Base-by-base conservation (phyloP, 2,888 invertebrate species). In the Parnassius smintheus region DNA sequence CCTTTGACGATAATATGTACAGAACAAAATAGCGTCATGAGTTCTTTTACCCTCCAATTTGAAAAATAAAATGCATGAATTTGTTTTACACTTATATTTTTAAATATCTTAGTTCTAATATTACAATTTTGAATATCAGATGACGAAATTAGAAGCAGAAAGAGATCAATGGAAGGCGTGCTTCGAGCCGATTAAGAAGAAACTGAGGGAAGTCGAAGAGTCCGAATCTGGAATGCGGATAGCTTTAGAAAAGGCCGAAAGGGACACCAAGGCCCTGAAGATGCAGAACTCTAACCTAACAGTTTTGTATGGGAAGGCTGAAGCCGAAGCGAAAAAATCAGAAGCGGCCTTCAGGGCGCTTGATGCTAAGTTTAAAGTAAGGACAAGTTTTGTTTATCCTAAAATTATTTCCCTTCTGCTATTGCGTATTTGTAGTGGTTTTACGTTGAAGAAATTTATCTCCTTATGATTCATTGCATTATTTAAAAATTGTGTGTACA, bases 171-270 rank as follows among this genome's bases (percentile, higher is more conserved):
- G 69, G 91, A 94, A 79, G 85, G 91, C 75, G 84, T 93, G 72
- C 70, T 88, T 81, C 72, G 93, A 76, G 75, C 93, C 75, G 73
- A 83, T 85, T 72, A 93, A 77, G 84, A 91, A 73, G 74, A 93
- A 93, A 70, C 87, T 94, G 41, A 84, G 85, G 50, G 93, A 94
- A 72, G 74, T 94, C 42, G 93, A 94, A 75, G 94, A 94, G 61
- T 84, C 92, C 0, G 94, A 94, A 68, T 86, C 91, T 0, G 88
- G 88, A 1, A 83, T 93, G 65, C 90, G 93, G 62, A 85, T 91
- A 66, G 91, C 93, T 48, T 73, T 94, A 56, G 92, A 93, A 62
- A 92, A 92, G 64, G 80, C 93, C 0, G 92, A 93, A 50, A 91
- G 93, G 54, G 94, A 94, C 61, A 85, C 92, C 35, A 90, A 90